Evolutionary conservation across 2,113 vertebrate species (phyloP).

Genomic region (Salminus brasiliensis): DNA sequence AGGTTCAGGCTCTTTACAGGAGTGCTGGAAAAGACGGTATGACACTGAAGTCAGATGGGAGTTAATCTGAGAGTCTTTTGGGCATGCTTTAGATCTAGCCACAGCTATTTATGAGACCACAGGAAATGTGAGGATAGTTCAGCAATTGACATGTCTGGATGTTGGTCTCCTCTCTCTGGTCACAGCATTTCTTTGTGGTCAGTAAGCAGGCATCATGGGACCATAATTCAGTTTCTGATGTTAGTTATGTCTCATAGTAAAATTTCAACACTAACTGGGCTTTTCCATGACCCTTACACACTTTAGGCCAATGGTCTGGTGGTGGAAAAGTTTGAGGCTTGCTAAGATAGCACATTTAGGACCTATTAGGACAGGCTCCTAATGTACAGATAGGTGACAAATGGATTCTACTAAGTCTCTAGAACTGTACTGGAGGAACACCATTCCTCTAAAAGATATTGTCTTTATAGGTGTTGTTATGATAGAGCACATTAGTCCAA

Average conservation of each 20-base stretch:
- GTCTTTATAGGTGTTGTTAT: no score
- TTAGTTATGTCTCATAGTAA: background rate
- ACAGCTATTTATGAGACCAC: slow-evolving; percentile 13
- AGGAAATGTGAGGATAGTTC: slow-evolving; percentile 3
- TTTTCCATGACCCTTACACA: background rate
- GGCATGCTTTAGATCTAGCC: background rate
- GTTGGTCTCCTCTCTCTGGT: slow-evolving; percentile 5
- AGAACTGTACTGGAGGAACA: no score
- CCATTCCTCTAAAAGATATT: no score
- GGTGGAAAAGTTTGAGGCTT: background rate
- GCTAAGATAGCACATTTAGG: background rate
- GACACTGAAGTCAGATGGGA: background rate
- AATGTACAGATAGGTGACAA: no score
- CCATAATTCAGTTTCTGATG: slow-evolving; percentile 40
- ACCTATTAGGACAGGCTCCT: no score
- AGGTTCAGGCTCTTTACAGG: background rate
- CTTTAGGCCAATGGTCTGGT: background rate
- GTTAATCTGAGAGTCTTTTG: background rate
- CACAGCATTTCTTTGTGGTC: slow-evolving; percentile 3
- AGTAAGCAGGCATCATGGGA: slow-evolving; percentile 35
- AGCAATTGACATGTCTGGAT: slow-evolving; percentile 12
- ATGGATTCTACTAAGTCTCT: no score
- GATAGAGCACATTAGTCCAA: no score
- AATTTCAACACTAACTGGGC: background rate
- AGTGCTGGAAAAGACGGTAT: background rate